Evolutionary conservation across 2,113 vertebrate genomes (phyloP).

Genomic region (Ochotona curzoniae): DNA sequence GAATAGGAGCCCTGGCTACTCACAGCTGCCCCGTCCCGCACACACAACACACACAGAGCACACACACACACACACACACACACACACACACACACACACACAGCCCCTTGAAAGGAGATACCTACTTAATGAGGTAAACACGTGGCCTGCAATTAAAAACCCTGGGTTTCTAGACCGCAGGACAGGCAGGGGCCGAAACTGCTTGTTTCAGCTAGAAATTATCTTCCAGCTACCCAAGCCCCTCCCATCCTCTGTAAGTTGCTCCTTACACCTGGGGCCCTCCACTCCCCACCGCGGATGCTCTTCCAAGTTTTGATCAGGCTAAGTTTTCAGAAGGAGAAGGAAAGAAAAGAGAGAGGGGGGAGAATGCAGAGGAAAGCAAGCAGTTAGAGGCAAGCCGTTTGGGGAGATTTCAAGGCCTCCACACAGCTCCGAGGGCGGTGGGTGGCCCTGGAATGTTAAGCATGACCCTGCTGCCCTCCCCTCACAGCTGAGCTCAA

Average conservation of each 20-base stretch:
- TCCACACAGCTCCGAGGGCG: background rate
- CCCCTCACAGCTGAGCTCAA: background rate
- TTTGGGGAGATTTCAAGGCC: background rate
- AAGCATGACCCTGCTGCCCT: background rate
- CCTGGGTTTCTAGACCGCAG: background rate
- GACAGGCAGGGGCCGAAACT: background rate
- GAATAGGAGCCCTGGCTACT: too few relatives aligned
- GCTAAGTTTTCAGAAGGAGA: background rate
- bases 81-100: background rate
- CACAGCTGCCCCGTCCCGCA: too few relatives aligned
- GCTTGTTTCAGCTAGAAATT: background rate
- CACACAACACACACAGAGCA: too few relatives aligned
- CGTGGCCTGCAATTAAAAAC: background rate
- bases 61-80: background rate
- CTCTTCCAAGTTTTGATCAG: background rate
- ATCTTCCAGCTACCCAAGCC: fast-evolving
- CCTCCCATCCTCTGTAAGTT: background rate
- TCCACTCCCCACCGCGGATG: background rate
- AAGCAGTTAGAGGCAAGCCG: background rate
- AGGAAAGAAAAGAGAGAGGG: background rate
- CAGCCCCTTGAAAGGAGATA: background rate
- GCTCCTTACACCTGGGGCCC: too few relatives aligned
- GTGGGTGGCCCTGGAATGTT: background rate
- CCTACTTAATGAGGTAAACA: background rate
- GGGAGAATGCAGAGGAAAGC: background rate